Evolutionary conservation across 2,113 vertebrate species (phyloP).

Genomic region (Elaphurus davidianus): DNA sequence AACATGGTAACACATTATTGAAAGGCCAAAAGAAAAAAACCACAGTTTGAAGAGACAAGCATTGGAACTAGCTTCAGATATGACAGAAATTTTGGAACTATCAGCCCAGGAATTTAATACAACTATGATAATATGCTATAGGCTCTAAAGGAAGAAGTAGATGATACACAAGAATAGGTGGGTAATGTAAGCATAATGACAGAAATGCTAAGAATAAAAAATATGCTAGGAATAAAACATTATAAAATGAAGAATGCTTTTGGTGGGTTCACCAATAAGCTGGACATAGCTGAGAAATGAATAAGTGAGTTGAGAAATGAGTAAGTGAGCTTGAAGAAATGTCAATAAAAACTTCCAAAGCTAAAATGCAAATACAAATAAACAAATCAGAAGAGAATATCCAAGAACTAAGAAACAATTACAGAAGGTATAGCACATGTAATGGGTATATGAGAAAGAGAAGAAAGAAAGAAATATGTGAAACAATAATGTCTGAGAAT

Average conservation of each 20-base stretch:
- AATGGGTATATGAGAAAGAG: background rate
- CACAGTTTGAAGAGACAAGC: background rate
- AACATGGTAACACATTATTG: background rate
- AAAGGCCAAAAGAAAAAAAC: background rate
- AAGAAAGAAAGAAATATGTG: background rate
- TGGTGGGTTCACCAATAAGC: background rate
- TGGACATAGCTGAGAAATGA: background rate
- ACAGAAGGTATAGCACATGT: background rate
- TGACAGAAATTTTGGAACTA: background rate
- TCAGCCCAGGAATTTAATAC: background rate
- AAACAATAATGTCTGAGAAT: background rate
- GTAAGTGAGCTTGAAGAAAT: background rate
- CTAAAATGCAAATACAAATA: background rate
- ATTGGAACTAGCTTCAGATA: background rate
- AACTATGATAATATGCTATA: background rate
- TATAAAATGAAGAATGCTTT: background rate
- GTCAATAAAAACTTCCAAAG: background rate
- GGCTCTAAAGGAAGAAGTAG: background rate
- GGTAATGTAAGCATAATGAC: background rate
- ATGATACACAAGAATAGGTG: background rate
- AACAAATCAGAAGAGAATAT: background rate
- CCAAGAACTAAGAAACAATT: background rate
- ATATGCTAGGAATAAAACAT: background rate
- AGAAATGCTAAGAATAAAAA: background rate
- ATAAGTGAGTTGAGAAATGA: background rate